These are phyloP conservation scores for Erannis defoliaria DNA, from an alignment of 2,888 invertebrate species.

Conservation along the genomic window DNA sequence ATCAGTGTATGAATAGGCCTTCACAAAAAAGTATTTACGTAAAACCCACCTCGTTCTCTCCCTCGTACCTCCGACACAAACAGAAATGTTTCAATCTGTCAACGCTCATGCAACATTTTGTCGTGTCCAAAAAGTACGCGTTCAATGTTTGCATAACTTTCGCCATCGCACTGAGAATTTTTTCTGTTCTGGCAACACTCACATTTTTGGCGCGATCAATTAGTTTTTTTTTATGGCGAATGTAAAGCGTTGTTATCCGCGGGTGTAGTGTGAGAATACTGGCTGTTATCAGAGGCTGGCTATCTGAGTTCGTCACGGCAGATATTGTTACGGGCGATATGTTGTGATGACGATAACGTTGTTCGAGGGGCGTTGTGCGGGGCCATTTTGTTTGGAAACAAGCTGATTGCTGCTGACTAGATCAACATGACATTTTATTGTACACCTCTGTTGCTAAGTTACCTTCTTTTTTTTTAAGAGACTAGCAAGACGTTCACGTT, in stretches of 20 bases:
- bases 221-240: slow-evolving; percentile 35
- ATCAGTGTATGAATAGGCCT: neutral
- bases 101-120: slow-evolving; percentile 74
- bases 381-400: slow-evolving; percentile 29
- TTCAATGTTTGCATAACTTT: slow-evolving; percentile 74
- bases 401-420: slow-evolving; percentile 2
- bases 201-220: slow-evolving; percentile 40
- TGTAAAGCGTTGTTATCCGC: slow-evolving; percentile 60
- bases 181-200: slow-evolving; percentile 54
- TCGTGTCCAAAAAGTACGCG: slow-evolving; percentile 73
- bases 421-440: neutral
- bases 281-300: slow-evolving; percentile 78
- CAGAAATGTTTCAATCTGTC: slow-evolving; percentile 79
- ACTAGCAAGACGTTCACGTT: too few species aligned
- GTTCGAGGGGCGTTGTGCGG: slow-evolving; percentile 51
- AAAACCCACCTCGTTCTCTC: slow-evolving; percentile 68
- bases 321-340: slow-evolving; percentile 72
- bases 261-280: slow-evolving; percentile 71
- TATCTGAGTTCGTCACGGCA: slow-evolving; percentile 83
- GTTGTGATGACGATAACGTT: slow-evolving; percentile 74
- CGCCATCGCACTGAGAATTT: slow-evolving; percentile 60
- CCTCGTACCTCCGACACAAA: slow-evolving; percentile 73
- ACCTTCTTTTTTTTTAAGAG: too few species aligned
- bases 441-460: too few species aligned
- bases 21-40: slow-evolving; percentile 18